Base-by-base conservation (phyloP, 1,140 invertebrate genomes). In the Propsilocerus akamusi region DNA sequence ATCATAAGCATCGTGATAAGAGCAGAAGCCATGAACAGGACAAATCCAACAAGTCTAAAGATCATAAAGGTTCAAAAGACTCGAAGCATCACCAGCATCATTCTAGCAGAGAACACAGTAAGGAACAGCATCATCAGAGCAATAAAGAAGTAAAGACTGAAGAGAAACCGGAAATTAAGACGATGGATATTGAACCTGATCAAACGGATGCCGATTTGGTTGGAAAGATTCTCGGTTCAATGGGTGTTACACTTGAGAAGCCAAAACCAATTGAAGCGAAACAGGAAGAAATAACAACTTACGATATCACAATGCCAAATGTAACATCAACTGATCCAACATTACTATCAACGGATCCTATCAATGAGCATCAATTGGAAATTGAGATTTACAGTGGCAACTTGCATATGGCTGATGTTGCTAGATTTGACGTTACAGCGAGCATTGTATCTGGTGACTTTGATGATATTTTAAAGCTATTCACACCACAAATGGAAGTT, bases 351-450 rank as follows among this genome's bases (percentile, higher is more conserved):
- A 0, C 54, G 57, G 5, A 51, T 50, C 0, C 53, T 54, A 11
- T 10, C 50, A 0, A 8, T 52, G 3, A 59, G 57, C 1, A 70
- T 48, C 48, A 59, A 52, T 46, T 64, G 25, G 54, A 69, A 28
- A 59, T 67, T 4, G 68, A 73, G 5, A 69, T 92, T 12, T 97
- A 91, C 90, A 79, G 80, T 55, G 91, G 92, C 1, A 80, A 77
- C 49, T 80, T 97, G 2, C 81, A 80, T 56, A 94, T 94, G 87
- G 77, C 83, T 2, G 91, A 95, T 61, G 85, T 94, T 0, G 82
- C 88, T 0, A 83, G 89, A 56, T 93, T 95, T 56, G 78, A 83
- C 53, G 83, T 91, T 2, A 78, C 78, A 11, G 83, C 88, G 5
- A 80, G 86, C 10, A 54, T 71, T 55, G 67, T 76, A 47, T 77